A percentile compares a stretch with the other conserved stretches of the same genome.
Evolutionary conservation across 1,140 invertebrate species (phyloP).

Genomic region (Zaprionus kolodkinae): DNA sequence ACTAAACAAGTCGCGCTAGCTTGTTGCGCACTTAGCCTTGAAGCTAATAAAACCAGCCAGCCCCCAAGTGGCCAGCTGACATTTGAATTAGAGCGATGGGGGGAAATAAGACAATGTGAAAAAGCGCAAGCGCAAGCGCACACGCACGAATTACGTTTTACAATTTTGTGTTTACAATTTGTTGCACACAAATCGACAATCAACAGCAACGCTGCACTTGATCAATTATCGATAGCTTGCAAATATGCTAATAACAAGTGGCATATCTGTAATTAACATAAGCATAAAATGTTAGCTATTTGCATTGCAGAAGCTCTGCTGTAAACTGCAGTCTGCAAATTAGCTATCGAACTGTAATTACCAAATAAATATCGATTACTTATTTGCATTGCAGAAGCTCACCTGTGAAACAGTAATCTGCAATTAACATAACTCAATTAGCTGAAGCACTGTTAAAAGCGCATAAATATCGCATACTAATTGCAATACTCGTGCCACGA

Average conservation of each 20-base stretch:
- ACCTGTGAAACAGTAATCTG: neutral
- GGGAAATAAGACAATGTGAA: neutral
- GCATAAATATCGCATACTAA: neutral
- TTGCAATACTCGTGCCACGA: neutral
- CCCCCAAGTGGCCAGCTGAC: slow-evolving; percentile 42
- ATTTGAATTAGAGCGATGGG: slow-evolving; percentile 43
- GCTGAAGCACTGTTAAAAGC: neutral
- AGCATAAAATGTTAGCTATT: neutral
- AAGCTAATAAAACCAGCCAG: slow-evolving; percentile 62
- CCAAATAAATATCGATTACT: neutral
- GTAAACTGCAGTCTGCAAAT: neutral
- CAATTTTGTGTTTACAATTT: neutral
- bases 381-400: neutral
- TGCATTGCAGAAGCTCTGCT: neutral
- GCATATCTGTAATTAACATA: neutral
- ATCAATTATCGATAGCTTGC: neutral
- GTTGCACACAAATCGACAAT: neutral
- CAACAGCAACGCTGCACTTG: neutral
- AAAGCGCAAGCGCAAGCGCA: neutral
- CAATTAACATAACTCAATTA: neutral
- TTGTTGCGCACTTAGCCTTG: slow-evolving; percentile 64
- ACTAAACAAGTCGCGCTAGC: slow-evolving; percentile 28
- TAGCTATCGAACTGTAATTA: too few relatives aligned
- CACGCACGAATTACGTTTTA: neutral
- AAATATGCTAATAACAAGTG: neutral